A percentile compares a stretch with the other conserved stretches of the same genome.
These are phyloP conservation scores for Aphis gossypii DNA, from an alignment of 1,140 invertebrate genomes.

Conservation along the genomic window DNA sequence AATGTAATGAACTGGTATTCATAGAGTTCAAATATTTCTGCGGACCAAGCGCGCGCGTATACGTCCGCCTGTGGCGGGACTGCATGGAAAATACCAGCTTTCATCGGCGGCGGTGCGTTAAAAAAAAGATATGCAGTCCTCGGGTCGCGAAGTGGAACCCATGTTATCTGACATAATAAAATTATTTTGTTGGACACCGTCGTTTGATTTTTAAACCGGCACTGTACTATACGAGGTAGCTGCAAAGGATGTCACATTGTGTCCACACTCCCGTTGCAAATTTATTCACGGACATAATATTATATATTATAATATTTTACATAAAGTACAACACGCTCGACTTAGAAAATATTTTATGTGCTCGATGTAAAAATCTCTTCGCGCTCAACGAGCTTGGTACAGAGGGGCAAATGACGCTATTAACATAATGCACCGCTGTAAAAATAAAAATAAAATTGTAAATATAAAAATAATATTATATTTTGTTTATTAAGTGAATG, in stretches of 20 bases:
- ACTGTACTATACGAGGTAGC: not conserved
- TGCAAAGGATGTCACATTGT: not conserved
- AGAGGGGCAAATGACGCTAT: not conserved
- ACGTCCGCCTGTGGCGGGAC: not conserved
- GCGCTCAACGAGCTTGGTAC: too few species aligned
- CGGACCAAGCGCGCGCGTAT: not conserved
- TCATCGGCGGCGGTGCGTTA: not conserved
- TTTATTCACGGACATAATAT: not conserved
- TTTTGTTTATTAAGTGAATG: not conserved
- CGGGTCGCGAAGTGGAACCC: not conserved
- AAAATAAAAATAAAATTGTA: not conserved
- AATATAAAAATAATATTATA: not conserved
- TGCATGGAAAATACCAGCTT: not conserved
- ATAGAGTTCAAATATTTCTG: not conserved
- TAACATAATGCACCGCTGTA: not conserved
- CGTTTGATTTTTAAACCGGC: not conserved
- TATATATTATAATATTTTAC: not conserved
- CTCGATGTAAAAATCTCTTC: not conserved
- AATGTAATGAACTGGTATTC: conserved; percentile 29
- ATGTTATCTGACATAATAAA: conserved; percentile 6
- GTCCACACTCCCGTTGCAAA: not conserved
- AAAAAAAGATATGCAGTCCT: not conserved
- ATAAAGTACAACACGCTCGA: not conserved
- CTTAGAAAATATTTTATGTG: not conserved
- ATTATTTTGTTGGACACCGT: not conserved